Evolutionary conservation across 2,113 vertebrate species (phyloP).

Genomic region (Laterallus jamaicensis): DNA sequence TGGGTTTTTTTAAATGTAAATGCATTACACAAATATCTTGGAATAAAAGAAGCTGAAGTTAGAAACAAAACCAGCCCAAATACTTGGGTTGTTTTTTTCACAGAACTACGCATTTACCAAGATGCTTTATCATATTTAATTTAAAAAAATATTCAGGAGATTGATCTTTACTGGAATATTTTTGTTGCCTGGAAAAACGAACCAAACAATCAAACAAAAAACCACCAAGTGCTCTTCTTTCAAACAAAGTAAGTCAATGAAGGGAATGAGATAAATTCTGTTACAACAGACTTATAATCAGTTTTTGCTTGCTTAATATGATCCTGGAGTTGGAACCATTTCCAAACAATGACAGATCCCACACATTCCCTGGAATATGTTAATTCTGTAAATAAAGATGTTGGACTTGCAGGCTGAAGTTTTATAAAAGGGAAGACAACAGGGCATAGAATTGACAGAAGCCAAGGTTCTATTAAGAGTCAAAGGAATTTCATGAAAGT

Average conservation of each 20-base stretch:
- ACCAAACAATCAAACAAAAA: too few species aligned
- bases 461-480: not conserved
- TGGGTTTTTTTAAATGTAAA: not conserved
- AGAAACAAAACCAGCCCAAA: not conserved
- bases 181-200: not conserved
- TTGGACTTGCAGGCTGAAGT: not conserved
- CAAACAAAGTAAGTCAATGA: not conserved
- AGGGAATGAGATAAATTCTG: not conserved
- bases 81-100: not conserved
- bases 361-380: not conserved
- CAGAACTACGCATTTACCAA: not conserved
- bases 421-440: not conserved
- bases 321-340: not conserved
- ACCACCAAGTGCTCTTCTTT: not conserved
- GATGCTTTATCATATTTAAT: not conserved
- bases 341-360: not conserved
- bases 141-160: not conserved
- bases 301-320: conserved; percentile 19
- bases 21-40: not conserved
- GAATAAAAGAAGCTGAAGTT: not conserved
- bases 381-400: not conserved
- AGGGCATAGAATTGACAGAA: not conserved
- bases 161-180: not conserved
- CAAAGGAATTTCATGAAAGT: not conserved
- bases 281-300: not conserved